Percentiles rank a stretch among this genome's conserved stretches.
Conservation (phyloP, 2,888 invertebrate genomes). For the Steinernema scapterisci region DNA sequence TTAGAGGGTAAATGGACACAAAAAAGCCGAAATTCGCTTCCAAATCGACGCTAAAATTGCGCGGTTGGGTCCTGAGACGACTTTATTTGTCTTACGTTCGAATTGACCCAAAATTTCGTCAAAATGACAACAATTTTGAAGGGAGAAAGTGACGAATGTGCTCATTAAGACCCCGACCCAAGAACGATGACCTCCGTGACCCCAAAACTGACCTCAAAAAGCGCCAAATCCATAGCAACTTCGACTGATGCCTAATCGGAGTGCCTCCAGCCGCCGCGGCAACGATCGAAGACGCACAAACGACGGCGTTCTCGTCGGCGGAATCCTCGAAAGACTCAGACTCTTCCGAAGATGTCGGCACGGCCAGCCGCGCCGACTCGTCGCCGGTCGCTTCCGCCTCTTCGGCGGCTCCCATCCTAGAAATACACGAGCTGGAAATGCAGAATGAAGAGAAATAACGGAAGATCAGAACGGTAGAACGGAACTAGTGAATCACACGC, state of each 20-base stretch:
- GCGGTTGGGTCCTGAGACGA: too few relatives aligned
- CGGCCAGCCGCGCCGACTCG: constrained; percentile 18
- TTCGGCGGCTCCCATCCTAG: constrained; percentile 30
- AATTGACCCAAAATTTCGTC: too few relatives aligned
- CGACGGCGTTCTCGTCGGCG: not conserved
- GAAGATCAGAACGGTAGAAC: not conserved
- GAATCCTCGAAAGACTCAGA: constrained; percentile 24
- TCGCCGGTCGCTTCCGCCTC: constrained; percentile 31
- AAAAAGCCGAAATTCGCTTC: too few relatives aligned
- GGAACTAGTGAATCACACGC: not conserved
- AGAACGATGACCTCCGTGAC: too few relatives aligned
- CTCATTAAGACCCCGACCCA: too few relatives aligned
- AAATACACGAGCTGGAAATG: not conserved
- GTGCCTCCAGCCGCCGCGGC: not conserved
- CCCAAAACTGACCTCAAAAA: constrained; percentile 45
- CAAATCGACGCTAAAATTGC: too few relatives aligned
- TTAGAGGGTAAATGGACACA: too few relatives aligned
- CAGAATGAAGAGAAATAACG: not conserved
- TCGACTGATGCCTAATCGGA: constrained; percentile 34
- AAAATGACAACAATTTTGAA: too few relatives aligned
- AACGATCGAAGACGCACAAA: not conserved
- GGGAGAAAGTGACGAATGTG: too few relatives aligned
- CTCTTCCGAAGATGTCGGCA: too few relatives aligned
- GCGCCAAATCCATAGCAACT: constrained; percentile 47
- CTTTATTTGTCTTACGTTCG: too few relatives aligned